Evolutionary conservation across 92 coral and sea anemone genomes (phyloP).

Genomic region (Actinostola sp.): DNA sequence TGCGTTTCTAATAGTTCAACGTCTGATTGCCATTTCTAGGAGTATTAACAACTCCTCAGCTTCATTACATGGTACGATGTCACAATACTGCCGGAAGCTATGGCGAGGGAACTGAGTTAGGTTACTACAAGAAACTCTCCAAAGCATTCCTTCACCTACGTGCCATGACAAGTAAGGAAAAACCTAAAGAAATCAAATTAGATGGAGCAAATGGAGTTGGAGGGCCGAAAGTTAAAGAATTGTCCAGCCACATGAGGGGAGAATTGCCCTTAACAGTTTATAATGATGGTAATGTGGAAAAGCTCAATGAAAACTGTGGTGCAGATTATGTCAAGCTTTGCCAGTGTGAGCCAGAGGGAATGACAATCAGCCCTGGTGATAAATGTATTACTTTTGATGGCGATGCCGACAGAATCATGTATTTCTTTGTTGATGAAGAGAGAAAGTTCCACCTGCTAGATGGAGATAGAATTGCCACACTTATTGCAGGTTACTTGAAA

Average conservation of each 20-base stretch:
- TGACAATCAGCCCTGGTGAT: constrained; percentile 68
- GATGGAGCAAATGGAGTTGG: constrained; percentile 99
- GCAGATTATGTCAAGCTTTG: constrained; percentile 93
- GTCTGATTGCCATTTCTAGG: constrained; percentile 45
- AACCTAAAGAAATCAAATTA: constrained; percentile 69
- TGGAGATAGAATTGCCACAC: no score
- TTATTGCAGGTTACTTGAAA: constrained; percentile 86
- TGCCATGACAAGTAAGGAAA: constrained; percentile 46
- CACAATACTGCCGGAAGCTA: constrained; percentile 82
- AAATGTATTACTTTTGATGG: constrained; percentile 92
- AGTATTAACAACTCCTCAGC: constrained; percentile 91
- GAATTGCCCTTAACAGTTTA: constrained; percentile 67
- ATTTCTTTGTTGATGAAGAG: constrained; percentile 76
- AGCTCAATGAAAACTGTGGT: constrained; percentile 95
- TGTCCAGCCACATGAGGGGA: constrained; percentile 62
- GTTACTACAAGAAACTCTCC: constrained; percentile 88
- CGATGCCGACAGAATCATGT: constrained; percentile 95
- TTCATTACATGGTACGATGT: constrained; percentile 96
- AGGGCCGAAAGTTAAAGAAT: constrained; percentile 74
- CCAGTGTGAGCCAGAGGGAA: constrained; percentile 89
- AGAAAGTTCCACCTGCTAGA: no score
- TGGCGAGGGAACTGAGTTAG: constrained; percentile 87
- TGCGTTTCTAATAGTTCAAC: neutral
- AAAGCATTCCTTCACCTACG: constrained; percentile 83
- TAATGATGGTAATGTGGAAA: constrained; percentile 86